Evolutionary conservation across 2,113 vertebrate genomes (phyloP), one percentile per base, ranked within the genome.

Genomic region (Scytalopus superciliaris): DNA sequence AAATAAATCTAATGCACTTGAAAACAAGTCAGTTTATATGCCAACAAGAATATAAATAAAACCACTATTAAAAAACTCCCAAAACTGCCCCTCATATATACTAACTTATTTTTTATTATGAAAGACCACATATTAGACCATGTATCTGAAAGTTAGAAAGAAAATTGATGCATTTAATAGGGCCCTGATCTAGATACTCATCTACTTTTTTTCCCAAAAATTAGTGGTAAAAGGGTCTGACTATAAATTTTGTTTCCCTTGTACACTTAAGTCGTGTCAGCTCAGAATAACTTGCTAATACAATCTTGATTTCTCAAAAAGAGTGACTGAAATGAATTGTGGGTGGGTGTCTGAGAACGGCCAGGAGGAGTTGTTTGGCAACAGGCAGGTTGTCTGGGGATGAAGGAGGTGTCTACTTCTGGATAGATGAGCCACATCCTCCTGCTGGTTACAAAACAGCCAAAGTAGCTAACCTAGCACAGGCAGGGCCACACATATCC

Each of bases 151-250:
- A 75, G 10, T 33, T 12, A 35, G 19, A 42, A 82, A 79, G 50
- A 73, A 76, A 75, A 1, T 6, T 0, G 0, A 74, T 28, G 9
- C 0, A 0, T 70, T 89, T 69, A 56, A 13, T 0, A 28, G 39
- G 7, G 7, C 8, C 83, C 45, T 70, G 24, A 75, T 49, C 12
- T 62, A 40, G 76, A 57, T 1, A 52, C 18, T 63, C 21, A 22
- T 24, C 19, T 73, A 19, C 6, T 6, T 49, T 69, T 47, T 85
- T 86, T 66, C 22, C 23, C 11, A 79, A 57, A 52, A 0, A 10
- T 47, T 55, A 55, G 33, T 17, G 14, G 23, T 17, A 81, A 70
- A 59, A 76, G 19, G 27, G 37, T 84, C 52, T 15, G 27, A 67
- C 75, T n/a, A 47, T 19, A 72, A 53, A 52, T 87, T 77, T 78